A percentile compares a stretch with the other conserved stretches of the same genome.
phyloP scores from a whole-genome alignment of 2,888 invertebrate species.

The Nephrotoma guestfalica region DNA sequence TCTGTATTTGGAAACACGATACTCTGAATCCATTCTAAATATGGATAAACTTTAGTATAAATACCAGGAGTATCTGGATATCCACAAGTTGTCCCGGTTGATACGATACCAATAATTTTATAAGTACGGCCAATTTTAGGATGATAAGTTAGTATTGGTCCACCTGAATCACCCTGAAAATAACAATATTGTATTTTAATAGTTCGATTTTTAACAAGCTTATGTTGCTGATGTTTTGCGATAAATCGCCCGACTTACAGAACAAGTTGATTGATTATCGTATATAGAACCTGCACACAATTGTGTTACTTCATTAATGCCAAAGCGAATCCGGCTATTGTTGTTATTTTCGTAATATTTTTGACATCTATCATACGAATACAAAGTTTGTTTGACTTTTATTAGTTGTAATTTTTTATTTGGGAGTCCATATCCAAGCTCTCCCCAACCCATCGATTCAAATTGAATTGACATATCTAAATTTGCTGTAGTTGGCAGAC shows the following conservation, averaged over 20 bases:
- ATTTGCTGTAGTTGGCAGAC: not conserved
- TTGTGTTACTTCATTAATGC: not conserved
- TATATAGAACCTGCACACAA: not conserved
- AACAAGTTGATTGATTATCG: not conserved
- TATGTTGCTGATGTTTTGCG: too few species aligned
- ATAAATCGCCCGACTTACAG: not conserved
- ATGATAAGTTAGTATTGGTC: conserved; percentile 37
- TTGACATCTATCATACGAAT: not conserved
- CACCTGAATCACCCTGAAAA: conserved; percentile 45
- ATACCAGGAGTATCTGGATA: conserved; percentile 36
- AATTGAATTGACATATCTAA: not conserved
- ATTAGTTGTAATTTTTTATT: not conserved
- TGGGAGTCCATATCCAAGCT: not conserved
- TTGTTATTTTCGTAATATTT: not conserved
- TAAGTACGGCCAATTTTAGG: conserved; percentile 32
- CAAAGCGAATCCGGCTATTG: not conserved
- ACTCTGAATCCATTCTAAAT: conserved; percentile 42
- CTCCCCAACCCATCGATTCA: not conserved
- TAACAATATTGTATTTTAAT: not conserved
- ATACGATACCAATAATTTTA: conserved; percentile 33
- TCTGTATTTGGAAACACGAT: conserved; percentile 34
- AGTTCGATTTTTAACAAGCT: not conserved
- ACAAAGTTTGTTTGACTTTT: not conserved
- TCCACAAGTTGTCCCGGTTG: conserved; percentile 33
- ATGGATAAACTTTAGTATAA: conserved; percentile 41